phyloP scores from a whole-genome alignment of 37 sponge, comb jelly and placozoan genomes.

The Eunapius fragilis region DNA sequence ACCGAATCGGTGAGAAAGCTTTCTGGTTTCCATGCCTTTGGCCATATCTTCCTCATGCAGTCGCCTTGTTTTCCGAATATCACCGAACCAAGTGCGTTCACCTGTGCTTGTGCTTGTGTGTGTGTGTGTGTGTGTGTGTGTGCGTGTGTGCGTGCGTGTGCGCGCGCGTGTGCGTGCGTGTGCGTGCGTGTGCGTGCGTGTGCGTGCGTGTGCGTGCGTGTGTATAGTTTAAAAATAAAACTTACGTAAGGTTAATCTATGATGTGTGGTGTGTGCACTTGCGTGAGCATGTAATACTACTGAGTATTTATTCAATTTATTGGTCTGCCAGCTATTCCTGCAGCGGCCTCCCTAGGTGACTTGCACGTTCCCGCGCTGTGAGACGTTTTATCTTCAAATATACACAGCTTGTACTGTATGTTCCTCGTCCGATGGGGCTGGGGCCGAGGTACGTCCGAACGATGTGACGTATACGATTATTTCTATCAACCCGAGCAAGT shows the following conservation, averaged over 20 bases:
- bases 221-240: not conserved
- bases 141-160: constrained; percentile 35
- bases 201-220: constrained; percentile 7
- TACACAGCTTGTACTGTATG: not conserved
- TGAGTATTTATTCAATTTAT: not conserved
- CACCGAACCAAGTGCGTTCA: constrained; percentile 27
- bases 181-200: not conserved
- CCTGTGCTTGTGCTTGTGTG: constrained; percentile 43
- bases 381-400: too few relatives aligned
- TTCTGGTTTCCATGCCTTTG: constrained; percentile 41
- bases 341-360: not conserved
- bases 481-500: not conserved
- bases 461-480: not conserved
- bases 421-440: not conserved
- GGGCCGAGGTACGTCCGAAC: not conserved
- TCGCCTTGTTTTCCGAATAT: constrained; percentile 38
- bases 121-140: not conserved
- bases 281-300: not conserved
- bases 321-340: not conserved
- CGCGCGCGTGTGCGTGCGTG: constrained; percentile 14
- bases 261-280: not conserved
- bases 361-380: not conserved
- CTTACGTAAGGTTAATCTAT: not conserved
- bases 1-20: not conserved
- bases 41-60: constrained; percentile 29